phyloP scores from a whole-genome alignment of 2,113 vertebrate genomes.

The Illadopsis cleaveri region DNA sequence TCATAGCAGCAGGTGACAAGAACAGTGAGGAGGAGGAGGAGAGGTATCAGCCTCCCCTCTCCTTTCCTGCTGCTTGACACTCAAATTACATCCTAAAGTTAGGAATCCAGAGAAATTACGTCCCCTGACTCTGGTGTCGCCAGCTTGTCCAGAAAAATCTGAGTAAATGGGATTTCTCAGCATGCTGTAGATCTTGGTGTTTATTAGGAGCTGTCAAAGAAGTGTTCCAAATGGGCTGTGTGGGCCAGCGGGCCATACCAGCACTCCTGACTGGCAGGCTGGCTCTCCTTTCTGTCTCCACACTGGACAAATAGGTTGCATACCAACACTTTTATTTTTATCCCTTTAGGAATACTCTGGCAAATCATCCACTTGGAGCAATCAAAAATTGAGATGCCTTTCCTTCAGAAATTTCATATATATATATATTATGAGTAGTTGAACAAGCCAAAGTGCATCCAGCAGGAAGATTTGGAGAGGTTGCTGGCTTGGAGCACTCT shows the following conservation, averaged over 20 bases:
- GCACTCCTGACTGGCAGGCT: not conserved
- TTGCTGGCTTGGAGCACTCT: not conserved
- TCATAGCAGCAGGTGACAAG: not conserved
- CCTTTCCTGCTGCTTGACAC: not conserved
- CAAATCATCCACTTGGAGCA: not conserved
- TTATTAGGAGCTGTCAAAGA: slow-evolving; percentile 17
- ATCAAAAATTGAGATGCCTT: not conserved
- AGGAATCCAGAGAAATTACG: not conserved
- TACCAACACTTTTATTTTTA: slow-evolving; percentile 54
- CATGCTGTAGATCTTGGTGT: not conserved
- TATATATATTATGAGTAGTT: not conserved
- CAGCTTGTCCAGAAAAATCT: not conserved
- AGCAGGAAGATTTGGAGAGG: not conserved
- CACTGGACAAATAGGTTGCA: slow-evolving; percentile 16
- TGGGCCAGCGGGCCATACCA: not conserved
- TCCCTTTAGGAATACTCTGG: not conserved
- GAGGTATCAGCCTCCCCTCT: not conserved
- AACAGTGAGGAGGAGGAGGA: not conserved
- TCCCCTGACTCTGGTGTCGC: not conserved
- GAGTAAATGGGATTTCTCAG: not conserved
- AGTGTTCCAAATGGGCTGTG: not conserved
- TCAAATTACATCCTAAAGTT: not conserved
- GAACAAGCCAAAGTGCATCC: not conserved
- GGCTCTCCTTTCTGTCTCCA: not conserved
- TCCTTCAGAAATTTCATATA: not conserved